Evolutionary conservation across 2,113 vertebrate species (phyloP).

Genomic region (Triplophysa rosa): DNA sequence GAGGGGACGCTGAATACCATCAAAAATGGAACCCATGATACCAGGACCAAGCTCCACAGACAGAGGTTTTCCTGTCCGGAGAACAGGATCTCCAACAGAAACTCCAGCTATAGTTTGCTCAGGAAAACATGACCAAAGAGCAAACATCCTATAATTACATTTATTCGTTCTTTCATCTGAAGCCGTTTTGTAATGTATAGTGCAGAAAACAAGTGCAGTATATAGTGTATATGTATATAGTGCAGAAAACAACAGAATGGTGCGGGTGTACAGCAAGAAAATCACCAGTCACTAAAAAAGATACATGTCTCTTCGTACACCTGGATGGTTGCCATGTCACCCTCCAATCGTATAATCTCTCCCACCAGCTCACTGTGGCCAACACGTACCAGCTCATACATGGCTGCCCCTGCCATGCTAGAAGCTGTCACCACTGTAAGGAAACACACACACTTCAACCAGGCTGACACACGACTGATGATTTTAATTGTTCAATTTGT

Average conservation of each 20-base stretch:
- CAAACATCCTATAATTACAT: neutral
- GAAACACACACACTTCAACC: slow-evolving; percentile 36
- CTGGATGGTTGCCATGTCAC: slow-evolving; percentile 97
- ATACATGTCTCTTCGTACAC: slow-evolving; percentile 99
- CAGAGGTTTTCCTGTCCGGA: slow-evolving; percentile 94
- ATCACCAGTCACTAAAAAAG: slow-evolving; percentile 68
- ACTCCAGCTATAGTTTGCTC: slow-evolving; percentile 85
- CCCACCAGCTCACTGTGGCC: slow-evolving; percentile 95
- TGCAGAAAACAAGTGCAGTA: too few species aligned
- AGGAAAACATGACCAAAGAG: slow-evolving; percentile 75
- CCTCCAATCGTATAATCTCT: slow-evolving; percentile 96
- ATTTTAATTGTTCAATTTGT: neutral
- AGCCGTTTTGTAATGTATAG: too few species aligned
- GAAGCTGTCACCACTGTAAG: slow-evolving; percentile 88
- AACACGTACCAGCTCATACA: slow-evolving; percentile 97
- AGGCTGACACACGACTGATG: neutral
- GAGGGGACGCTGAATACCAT: slow-evolving; percentile 95
- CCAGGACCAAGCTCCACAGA: slow-evolving; percentile 96
- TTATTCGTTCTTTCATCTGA: too few species aligned
- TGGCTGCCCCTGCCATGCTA: slow-evolving; percentile 94
- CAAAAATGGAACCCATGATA: slow-evolving; percentile 98
- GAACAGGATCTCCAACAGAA: slow-evolving; percentile 93
- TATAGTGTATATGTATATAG: neutral
- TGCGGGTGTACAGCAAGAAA: neutral
- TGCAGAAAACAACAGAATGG: neutral